phyloP scores from a whole-genome alignment of 1,140 invertebrate genomes.

The Vanessa atalanta region DNA sequence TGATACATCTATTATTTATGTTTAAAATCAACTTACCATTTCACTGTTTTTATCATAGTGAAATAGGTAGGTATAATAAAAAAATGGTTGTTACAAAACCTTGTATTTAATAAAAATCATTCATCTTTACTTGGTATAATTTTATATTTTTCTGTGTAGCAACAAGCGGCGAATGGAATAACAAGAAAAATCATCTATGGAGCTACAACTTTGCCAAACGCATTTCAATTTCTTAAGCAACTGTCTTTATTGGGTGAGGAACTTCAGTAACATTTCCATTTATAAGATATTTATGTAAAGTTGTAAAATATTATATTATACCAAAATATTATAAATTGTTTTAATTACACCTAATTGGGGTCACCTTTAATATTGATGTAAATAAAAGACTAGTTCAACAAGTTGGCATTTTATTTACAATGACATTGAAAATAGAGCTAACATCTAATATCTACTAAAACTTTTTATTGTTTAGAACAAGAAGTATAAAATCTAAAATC shows the following conservation, averaged over 20 bases:
- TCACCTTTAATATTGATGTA: slow-evolving; percentile 7
- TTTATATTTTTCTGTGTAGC: slow-evolving; percentile 63
- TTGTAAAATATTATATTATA: slow-evolving; percentile 35
- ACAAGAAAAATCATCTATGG: slow-evolving; percentile 96
- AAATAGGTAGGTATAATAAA: no score
- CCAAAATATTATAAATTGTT: not conserved
- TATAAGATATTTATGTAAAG: slow-evolving; percentile 30
- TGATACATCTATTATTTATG: no score
- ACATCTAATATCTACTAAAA: slow-evolving; percentile 79
- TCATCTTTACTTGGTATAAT: not conserved
- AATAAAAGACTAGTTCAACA: slow-evolving; percentile 77
- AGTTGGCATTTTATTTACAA: slow-evolving; percentile 82
- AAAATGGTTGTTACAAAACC: no score
- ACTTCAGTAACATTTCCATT: slow-evolving; percentile 81
- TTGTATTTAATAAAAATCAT: not conserved
- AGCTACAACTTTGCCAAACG: slow-evolving; percentile 95
- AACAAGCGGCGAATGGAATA: slow-evolving; percentile 86
- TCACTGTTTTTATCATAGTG: no score
- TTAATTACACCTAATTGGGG: slow-evolving; percentile 18
- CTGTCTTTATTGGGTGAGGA: slow-evolving; percentile 88
- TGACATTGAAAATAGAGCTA: slow-evolving; percentile 81
- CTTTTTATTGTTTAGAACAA: slow-evolving; percentile 80
- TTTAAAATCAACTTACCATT: no score
- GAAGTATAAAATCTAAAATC: slow-evolving; percentile 81
- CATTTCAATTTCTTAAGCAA: slow-evolving; percentile 95